phyloP scores from a whole-genome alignment of 2,113 vertebrate genomes.

The Myotis brandtii region DNA sequence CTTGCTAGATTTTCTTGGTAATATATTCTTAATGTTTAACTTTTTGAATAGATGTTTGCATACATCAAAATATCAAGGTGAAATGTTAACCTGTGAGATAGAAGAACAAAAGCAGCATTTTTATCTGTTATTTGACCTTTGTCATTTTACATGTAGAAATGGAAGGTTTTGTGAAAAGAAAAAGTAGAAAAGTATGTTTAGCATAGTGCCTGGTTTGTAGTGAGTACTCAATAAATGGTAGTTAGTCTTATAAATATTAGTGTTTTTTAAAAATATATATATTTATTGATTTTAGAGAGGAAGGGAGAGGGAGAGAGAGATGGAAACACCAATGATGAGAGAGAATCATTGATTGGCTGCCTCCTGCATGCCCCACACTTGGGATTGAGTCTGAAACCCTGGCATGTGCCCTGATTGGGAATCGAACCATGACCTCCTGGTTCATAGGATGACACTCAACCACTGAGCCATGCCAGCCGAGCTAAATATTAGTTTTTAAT shows the following conservation, averaged over 20 bases:
- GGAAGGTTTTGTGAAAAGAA: neutral
- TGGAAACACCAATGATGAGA: no score
- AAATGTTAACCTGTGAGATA: neutral
- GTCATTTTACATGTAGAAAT: neutral
- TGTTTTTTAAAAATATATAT: no score
- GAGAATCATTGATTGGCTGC: no score
- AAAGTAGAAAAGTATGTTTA: neutral
- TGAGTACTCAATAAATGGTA: slow-evolving; percentile 1
- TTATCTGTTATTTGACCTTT: neutral
- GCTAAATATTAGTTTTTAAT: neutral
- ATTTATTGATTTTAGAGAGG: no score
- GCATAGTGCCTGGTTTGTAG: neutral
- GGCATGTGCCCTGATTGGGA: no score
- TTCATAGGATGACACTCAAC: no score
- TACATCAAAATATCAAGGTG: neutral
- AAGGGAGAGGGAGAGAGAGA: no score
- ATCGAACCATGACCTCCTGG: no score
- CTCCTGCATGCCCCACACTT: no score
- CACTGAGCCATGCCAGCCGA: no score
- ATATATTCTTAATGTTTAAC: slow-evolving; percentile 17
- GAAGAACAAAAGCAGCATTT: neutral
- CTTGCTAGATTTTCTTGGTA: slow-evolving; percentile 52
- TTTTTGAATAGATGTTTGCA: slow-evolving; percentile 22
- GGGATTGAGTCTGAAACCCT: no score
- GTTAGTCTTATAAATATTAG: neutral